phyloP scores from a whole-genome alignment of 2,113 vertebrate genomes.

The Corynorhinus townsendii region DNA sequence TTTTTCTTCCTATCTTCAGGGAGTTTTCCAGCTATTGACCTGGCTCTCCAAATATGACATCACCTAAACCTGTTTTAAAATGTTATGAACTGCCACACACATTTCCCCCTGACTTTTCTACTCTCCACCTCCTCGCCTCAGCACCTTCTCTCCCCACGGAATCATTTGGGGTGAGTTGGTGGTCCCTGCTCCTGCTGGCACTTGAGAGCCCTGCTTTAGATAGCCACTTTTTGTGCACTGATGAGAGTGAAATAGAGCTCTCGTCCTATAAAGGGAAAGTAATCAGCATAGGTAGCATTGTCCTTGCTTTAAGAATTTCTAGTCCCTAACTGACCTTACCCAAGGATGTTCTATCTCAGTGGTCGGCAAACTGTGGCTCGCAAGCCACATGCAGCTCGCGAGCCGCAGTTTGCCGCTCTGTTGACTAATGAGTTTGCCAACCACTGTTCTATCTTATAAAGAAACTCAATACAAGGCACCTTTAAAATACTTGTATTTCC shows the following conservation, averaged over 20 bases:
- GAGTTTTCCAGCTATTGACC: neutral
- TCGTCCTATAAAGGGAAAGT: neutral
- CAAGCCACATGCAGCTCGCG: no score
- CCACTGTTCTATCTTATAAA: conserved; percentile 23
- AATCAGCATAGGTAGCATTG: neutral
- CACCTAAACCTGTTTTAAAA: neutral
- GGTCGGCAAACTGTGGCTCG: no score
- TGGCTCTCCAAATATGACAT: neutral
- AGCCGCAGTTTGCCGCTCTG: no score
- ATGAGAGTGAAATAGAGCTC: neutral
- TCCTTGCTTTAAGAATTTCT: neutral
- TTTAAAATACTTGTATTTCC: conserved; percentile 5
- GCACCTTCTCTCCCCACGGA: neutral
- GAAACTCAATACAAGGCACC: neutral
- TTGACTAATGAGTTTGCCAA: no score
- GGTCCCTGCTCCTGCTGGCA: neutral
- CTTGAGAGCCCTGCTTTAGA: neutral
- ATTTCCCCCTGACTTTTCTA: neutral
- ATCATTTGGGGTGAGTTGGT: neutral
- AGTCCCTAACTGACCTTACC: neutral
- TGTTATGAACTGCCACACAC: neutral
- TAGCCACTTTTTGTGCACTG: neutral
- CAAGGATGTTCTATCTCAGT: conserved; percentile 14
- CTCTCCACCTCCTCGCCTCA: neutral
- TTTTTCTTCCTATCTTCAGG: conserved; percentile 21